Evolutionary conservation across 2,113 vertebrate species (phyloP).

Genomic region (zebrafish (Danio rerio)): GRCz12tu NC_133193.1:41764501-41765000

Average conservation of each 20-base stretch:
- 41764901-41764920: too few species aligned
- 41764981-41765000: too few species aligned
- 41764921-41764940: too few species aligned
- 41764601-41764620: too few species aligned
- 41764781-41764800: background rate
- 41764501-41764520: too few species aligned
- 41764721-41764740: background rate
- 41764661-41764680: background rate
- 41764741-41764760: background rate
- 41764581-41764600: background rate
- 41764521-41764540: too few species aligned
- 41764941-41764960: too few species aligned
- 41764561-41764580: background rate
- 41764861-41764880: too few species aligned
- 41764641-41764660: background rate
- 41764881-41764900: too few species aligned
- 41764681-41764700: background rate
- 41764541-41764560: background rate
- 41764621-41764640: background rate
- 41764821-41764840: background rate
- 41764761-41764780: background rate
- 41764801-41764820: background rate
- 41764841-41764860: too few species aligned
- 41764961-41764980: too few species aligned
- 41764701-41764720: background rate